Conservation (phyloP, 2,797 vertebrate species). For the Staurois parvus region DNA sequence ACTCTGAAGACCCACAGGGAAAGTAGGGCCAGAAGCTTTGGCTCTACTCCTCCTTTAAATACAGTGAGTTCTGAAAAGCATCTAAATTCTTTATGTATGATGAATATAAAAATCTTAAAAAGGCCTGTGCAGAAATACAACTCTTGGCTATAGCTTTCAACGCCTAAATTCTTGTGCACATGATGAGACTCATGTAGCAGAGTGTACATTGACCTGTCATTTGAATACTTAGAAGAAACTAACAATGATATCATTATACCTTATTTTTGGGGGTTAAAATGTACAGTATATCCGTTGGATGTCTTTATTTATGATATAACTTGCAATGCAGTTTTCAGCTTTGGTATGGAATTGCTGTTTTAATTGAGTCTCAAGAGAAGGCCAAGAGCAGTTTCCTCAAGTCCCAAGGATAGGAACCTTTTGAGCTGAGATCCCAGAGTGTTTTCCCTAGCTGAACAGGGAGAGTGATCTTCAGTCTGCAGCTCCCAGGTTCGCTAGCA, state of each 20-base stretch:
- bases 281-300: not conserved
- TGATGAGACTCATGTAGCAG: not conserved
- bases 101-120: too few species aligned
- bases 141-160: not conserved
- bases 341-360: constrained; percentile 34
- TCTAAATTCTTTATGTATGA: too few species aligned
- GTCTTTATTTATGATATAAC: constrained; percentile 4
- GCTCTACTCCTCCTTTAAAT: too few species aligned
- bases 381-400: not conserved
- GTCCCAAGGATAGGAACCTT: constrained; percentile 35
- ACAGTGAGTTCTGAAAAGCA: too few species aligned
- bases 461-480: constrained; percentile 1
- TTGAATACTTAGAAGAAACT: too few species aligned
- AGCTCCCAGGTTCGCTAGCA: not conserved
- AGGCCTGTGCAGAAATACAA: not conserved
- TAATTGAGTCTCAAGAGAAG: constrained; percentile 35
- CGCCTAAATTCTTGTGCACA: not conserved
- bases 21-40: too few species aligned
- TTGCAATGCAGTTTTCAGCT: constrained; percentile 3
- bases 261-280: not conserved
- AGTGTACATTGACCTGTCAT: not conserved
- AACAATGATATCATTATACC: too few species aligned
- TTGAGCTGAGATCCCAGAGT: constrained; percentile 27
- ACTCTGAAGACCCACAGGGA: too few species aligned
- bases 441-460: not conserved